Evolutionary conservation across 2,888 invertebrate genomes (phyloP).

Genomic region (Tipula helvola): DNA sequence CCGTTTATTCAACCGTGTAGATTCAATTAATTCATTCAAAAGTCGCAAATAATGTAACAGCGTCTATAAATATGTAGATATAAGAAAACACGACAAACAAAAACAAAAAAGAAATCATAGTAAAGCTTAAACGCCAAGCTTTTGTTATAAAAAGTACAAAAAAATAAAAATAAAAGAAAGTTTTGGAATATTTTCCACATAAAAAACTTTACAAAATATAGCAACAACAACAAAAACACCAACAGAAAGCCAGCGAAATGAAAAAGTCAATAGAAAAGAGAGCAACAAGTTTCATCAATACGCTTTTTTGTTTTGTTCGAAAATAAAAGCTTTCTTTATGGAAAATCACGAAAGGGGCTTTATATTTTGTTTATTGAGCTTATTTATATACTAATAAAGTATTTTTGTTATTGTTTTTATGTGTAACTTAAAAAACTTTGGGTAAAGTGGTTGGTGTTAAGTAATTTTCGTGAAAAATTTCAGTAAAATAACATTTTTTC

Average conservation of each 20-base stretch:
- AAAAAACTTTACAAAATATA: background rate
- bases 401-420: background rate
- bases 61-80: background rate
- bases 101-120: background rate
- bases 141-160: background rate
- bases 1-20: background rate
- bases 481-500: background rate
- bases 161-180: background rate
- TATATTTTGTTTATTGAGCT: background rate
- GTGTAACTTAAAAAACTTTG: background rate
- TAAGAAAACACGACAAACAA: background rate
- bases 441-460: background rate
- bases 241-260: background rate
- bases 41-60: background rate
- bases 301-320: background rate
- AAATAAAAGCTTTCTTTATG: background rate
- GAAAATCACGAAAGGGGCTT: conserved; percentile 4
- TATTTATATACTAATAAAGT: background rate
- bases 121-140: background rate
- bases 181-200: background rate
- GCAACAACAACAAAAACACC: background rate
- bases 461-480: background rate
- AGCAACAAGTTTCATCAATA: background rate
- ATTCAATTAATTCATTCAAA: background rate
- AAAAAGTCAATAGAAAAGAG: background rate